A percentile compares a stretch with the other conserved stretches of the same genome.
These are phyloP conservation scores for Alligator sinensis DNA, from an alignment of 2,113 vertebrate genomes.

Conservation along the genomic window DNA sequence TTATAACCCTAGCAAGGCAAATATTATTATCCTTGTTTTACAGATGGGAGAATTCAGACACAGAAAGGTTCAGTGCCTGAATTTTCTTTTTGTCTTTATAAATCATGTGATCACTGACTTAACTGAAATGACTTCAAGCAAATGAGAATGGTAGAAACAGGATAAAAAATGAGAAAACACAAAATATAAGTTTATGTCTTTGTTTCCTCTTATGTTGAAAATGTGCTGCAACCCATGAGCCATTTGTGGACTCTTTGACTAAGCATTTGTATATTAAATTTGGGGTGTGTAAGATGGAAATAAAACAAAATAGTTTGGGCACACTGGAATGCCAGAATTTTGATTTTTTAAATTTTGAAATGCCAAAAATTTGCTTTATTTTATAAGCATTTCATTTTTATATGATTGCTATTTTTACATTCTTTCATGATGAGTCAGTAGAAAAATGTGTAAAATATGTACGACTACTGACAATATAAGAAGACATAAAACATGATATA, in stretches of 20 bases:
- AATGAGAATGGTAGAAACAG: accelerated
- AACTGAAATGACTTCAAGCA: not conserved
- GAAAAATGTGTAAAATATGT: not conserved
- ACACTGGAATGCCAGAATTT: constrained; percentile 10
- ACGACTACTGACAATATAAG: not conserved
- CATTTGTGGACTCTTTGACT: not conserved
- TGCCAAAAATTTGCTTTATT: constrained; percentile 32
- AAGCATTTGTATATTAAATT: not conserved
- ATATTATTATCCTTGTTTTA: not conserved
- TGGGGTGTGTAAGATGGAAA: not conserved
- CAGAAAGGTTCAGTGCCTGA: not conserved
- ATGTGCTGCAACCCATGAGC: not conserved
- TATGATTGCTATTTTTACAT: not conserved
- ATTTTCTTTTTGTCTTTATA: not conserved
- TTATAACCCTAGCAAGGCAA: not conserved
- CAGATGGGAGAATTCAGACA: not conserved
- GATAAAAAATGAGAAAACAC: not conserved
- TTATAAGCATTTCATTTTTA: constrained; percentile 30
- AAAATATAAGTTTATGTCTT: not conserved
- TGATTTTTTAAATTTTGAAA: constrained; percentile 10
- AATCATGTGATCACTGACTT: not conserved
- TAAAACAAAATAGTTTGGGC: not conserved
- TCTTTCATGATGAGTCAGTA: constrained; percentile 20
- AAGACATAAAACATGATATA: too few species aligned
- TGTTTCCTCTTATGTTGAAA: not conserved